These are phyloP conservation scores for Nomada ruficornis DNA, from an alignment of 2,888 invertebrate genomes.

Conservation along the genomic window DNA sequence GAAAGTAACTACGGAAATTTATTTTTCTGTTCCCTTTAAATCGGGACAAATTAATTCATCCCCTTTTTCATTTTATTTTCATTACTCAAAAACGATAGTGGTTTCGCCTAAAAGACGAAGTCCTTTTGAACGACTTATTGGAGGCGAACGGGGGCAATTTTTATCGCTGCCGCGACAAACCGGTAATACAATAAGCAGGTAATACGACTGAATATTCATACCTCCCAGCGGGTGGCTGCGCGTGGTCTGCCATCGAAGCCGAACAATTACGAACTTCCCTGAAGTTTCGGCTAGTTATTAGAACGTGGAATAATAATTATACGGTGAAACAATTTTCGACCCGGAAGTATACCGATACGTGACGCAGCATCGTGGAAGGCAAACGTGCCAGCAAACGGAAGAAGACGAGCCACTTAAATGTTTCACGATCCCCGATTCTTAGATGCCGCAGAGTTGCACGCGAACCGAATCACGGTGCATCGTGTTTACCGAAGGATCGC, in stretches of 20 bases:
- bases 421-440: too few relatives aligned
- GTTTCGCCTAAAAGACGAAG: not conserved
- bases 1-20: slow-evolving; percentile 1
- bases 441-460: too few relatives aligned
- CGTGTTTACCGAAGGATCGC: not conserved
- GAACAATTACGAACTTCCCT: slow-evolving; percentile 39
- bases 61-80: not conserved
- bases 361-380: not conserved
- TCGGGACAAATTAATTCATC: not conserved
- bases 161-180: not conserved
- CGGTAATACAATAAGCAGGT: slow-evolving; percentile 19
- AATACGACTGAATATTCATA: slow-evolving; percentile 45
- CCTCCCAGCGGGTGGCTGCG: not conserved
- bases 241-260: slow-evolving; percentile 27
- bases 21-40: not conserved
- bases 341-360: slow-evolving; percentile 2
- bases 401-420: not conserved
- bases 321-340: slow-evolving; percentile 39
- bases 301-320: slow-evolving; percentile 46
- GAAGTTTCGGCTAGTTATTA: slow-evolving; percentile 44
- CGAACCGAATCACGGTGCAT: not conserved
- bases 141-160: not conserved
- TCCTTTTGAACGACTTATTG: too few relatives aligned
- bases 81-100: not conserved
- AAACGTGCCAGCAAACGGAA: not conserved